These are phyloP conservation scores for Lynx canadensis DNA, from an alignment of 2,113 vertebrate species.

Conservation along the genomic window DNA sequence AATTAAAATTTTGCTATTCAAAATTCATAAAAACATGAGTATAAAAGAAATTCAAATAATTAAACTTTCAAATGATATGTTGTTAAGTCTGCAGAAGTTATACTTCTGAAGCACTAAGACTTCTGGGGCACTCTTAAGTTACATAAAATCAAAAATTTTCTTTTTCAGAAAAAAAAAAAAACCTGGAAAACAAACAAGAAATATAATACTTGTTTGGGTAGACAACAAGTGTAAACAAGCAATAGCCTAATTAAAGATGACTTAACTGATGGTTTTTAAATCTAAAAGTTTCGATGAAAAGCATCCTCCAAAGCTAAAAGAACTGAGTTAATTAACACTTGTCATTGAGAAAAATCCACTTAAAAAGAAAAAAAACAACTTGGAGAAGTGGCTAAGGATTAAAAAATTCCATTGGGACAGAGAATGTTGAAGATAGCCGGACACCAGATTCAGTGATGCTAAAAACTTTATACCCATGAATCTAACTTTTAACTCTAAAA, in stretches of 20 bases:
- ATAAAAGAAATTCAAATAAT: slow-evolving; percentile 33
- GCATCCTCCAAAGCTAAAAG: not conserved
- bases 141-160: slow-evolving; percentile 5
- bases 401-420: not conserved
- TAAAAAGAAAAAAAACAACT: not conserved
- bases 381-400: not conserved
- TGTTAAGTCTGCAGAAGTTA: not conserved
- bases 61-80: slow-evolving; percentile 25
- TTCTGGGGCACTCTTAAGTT: not conserved
- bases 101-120: not conserved
- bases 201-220: not conserved
- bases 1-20: not conserved
- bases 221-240: slow-evolving; percentile 19
- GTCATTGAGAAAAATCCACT: not conserved
- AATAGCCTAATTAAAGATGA: slow-evolving; percentile 34
- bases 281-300: slow-evolving; percentile 18
- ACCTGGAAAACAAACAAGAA: not conserved
- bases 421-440: not conserved
- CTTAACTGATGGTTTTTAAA: not conserved
- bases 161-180: not conserved
- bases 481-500: not conserved
- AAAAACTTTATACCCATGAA: not conserved
- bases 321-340: not conserved
- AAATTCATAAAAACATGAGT: slow-evolving; percentile 16
- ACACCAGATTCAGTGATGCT: not conserved